A percentile compares a stretch with the other conserved stretches of the same genome.
Evolutionary conservation across 2,888 invertebrate species (phyloP).

Genomic region (Leistus spinibarbis): DNA sequence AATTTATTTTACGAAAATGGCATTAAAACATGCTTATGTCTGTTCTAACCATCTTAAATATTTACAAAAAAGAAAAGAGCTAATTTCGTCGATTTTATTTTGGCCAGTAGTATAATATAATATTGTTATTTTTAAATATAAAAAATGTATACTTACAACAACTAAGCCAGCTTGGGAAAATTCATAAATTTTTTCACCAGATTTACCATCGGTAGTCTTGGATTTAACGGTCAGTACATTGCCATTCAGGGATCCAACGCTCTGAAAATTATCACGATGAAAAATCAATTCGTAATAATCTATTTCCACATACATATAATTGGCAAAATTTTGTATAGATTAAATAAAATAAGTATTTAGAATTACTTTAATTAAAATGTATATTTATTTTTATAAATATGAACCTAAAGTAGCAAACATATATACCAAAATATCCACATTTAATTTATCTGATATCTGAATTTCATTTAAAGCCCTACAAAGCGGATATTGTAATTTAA

Average conservation of each 20-base stretch:
- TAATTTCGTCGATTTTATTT: background rate
- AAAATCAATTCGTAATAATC: background rate
- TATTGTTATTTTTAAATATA: background rate
- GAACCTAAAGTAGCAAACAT: background rate
- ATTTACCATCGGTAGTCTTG: constrained; percentile 23
- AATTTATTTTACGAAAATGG: no score
- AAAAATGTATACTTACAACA: constrained; percentile 23
- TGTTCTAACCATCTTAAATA: no score
- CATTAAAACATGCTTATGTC: no score
- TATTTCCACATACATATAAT: background rate
- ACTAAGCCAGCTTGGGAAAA: constrained; percentile 23
- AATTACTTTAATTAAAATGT: background rate
- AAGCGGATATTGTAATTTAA: background rate
- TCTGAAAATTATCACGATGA: background rate
- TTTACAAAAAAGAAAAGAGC: background rate
- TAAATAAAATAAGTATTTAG: no score
- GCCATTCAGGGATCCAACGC: constrained; percentile 12
- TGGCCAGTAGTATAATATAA: background rate
- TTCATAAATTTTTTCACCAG: constrained; percentile 34
- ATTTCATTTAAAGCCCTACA: background rate
- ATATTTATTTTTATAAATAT: background rate
- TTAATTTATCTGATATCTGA: background rate
- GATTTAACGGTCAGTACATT: constrained; percentile 21
- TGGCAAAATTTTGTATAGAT: no score
- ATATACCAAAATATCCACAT: background rate